Evolutionary conservation across 2,797 vertebrate species (phyloP).

Genomic region (Cephalopachus bancanus): DNA sequence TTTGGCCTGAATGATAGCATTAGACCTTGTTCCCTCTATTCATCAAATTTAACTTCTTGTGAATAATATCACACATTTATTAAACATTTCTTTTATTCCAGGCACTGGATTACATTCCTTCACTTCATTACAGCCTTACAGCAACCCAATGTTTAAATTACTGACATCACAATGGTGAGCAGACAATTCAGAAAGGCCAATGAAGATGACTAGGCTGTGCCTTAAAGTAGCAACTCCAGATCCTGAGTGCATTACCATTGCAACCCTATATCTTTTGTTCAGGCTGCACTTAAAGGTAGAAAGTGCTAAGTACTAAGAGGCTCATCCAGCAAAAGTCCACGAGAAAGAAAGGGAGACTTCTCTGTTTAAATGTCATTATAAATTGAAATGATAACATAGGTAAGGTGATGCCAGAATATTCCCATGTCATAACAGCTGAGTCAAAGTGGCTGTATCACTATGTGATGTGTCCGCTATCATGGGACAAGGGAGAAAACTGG

Average conservation of each 20-base stretch:
- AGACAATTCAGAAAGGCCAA: background rate
- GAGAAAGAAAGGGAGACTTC: background rate
- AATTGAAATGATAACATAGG: background rate
- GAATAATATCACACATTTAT: background rate
- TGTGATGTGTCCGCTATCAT: background rate
- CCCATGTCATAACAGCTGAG: background rate
- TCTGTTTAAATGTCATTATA: background rate
- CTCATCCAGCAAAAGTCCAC: background rate
- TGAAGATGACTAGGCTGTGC: too few species aligned
- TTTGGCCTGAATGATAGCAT: background rate
- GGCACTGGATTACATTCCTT: background rate
- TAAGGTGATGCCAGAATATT: background rate
- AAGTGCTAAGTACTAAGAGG: background rate
- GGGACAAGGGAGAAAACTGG: background rate
- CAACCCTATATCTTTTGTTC: background rate
- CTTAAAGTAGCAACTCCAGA: background rate
- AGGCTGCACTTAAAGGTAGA: background rate
- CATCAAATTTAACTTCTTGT: background rate
- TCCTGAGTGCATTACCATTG: accelerated
- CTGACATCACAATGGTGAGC: background rate
- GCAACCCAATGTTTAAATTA: background rate
- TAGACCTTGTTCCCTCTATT: background rate
- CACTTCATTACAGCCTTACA: background rate
- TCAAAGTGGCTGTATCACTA: background rate
- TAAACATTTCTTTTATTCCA: constrained; percentile 35